phyloP scores from a whole-genome alignment of 2,888 invertebrate genomes.

The Diploptera punctata region DNA sequence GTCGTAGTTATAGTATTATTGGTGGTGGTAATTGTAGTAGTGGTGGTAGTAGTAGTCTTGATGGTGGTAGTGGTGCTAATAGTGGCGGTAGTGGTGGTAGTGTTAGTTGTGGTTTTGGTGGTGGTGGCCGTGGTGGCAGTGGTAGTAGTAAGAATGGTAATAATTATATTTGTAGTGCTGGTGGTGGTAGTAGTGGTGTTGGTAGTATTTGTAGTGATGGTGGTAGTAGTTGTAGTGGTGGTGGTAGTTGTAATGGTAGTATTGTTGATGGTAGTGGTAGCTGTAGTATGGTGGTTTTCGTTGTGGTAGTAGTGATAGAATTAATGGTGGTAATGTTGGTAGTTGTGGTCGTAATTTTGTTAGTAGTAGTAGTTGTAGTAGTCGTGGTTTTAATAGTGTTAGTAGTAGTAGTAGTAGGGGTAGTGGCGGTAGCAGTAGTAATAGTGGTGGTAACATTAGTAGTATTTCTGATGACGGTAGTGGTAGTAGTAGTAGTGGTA shows the following conservation, averaged over 20 bases:
- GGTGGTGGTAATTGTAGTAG: neutral
- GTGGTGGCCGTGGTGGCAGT: neutral
- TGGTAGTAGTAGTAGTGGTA: conserved; percentile 11
- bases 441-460: conserved; percentile 5
- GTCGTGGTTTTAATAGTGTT: neutral
- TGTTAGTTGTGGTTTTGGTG: neutral
- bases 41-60: neutral
- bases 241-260: neutral
- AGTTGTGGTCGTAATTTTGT: neutral
- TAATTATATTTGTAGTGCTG: neutral
- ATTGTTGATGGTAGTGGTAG: neutral
- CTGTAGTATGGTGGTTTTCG: neutral
- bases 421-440: conserved; percentile 9
- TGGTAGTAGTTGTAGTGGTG: neutral
- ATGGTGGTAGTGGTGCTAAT: neutral
- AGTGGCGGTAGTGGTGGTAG: neutral
- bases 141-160: conserved; percentile 10
- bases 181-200: neutral
- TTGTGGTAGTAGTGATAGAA: neutral
- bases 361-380: conserved; percentile 5
- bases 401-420: neutral
- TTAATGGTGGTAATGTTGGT: neutral
- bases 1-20: neutral
- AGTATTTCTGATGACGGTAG: neutral
- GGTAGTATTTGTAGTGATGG: neutral